Evolutionary conservation across 2,888 invertebrate species (phyloP).

Genomic region (Orthosia gracilis): DNA sequence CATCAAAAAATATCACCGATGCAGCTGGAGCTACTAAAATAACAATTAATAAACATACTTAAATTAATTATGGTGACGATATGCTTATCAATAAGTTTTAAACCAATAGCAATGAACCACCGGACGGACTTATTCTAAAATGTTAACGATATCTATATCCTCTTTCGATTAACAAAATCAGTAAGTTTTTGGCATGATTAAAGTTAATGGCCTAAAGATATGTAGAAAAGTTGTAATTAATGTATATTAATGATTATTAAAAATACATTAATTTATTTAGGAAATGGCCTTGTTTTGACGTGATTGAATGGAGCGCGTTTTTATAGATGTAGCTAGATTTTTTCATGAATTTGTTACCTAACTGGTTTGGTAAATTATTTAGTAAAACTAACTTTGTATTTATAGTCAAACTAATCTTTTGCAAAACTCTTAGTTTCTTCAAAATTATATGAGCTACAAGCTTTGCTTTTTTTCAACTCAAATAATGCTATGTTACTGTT

Average conservation of each 20-base stretch:
- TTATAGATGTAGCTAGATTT: neutral
- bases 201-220: constrained; percentile 41
- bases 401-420: neutral
- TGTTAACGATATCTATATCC: constrained; percentile 58
- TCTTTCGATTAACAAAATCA: constrained; percentile 43
- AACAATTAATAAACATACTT: constrained; percentile 15
- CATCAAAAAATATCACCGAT: neutral
- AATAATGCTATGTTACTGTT: too few relatives aligned
- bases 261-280: constrained; percentile 36
- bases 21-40: constrained; percentile 16
- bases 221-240: constrained; percentile 54
- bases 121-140: constrained; percentile 26
- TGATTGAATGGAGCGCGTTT: constrained; percentile 23
- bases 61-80: constrained; percentile 11
- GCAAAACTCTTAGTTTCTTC: constrained; percentile 15
- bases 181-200: constrained; percentile 52
- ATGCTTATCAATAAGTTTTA: constrained; percentile 46
- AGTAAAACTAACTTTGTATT: neutral
- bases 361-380: neutral
- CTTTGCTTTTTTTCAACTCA: too few relatives aligned
- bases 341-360: neutral
- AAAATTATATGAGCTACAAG: neutral
- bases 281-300: constrained; percentile 26
- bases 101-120: constrained; percentile 16
- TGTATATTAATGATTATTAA: constrained; percentile 42